Percentiles rank a stretch among this genome's conserved stretches.
These are phyloP conservation scores for Equus przewalskii DNA, from an alignment of 2,113 vertebrate genomes.

Conservation along the genomic window DNA sequence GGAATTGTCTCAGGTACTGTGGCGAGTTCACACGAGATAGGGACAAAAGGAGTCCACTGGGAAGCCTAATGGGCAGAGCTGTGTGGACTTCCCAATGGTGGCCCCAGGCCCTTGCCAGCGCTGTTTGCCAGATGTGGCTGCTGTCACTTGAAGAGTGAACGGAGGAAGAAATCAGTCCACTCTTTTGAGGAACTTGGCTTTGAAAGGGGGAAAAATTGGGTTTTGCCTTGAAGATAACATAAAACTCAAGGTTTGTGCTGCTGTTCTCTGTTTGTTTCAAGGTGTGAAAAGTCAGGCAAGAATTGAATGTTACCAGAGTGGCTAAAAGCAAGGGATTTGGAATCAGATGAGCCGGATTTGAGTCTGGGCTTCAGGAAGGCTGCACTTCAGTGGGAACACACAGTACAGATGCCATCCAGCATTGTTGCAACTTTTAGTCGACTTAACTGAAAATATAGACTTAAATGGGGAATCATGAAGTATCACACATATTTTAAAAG, in stretches of 20 bases:
- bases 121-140: neutral
- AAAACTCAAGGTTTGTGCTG: neutral
- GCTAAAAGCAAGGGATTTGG: neutral
- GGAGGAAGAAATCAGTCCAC: neutral
- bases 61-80: neutral
- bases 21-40: neutral
- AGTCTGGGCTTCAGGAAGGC: neutral
- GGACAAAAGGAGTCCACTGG: neutral
- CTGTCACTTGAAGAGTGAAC: neutral
- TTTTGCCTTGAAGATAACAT: neutral
- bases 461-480: neutral
- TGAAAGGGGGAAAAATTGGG: conserved; percentile 13
- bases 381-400: neutral
- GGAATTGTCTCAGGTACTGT: neutral
- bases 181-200: conserved; percentile 23
- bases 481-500: neutral
- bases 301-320: neutral
- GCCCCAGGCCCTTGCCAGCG: neutral
- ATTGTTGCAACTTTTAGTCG: neutral
- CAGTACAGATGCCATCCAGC: neutral
- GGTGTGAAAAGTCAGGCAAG: neutral
- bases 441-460: conserved; percentile 4
- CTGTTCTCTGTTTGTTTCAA: neutral
- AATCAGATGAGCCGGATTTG: neutral
- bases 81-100: neutral